phyloP scores from a whole-genome alignment of 2,113 vertebrate genomes.

The Corythaeola cristata region DNA sequence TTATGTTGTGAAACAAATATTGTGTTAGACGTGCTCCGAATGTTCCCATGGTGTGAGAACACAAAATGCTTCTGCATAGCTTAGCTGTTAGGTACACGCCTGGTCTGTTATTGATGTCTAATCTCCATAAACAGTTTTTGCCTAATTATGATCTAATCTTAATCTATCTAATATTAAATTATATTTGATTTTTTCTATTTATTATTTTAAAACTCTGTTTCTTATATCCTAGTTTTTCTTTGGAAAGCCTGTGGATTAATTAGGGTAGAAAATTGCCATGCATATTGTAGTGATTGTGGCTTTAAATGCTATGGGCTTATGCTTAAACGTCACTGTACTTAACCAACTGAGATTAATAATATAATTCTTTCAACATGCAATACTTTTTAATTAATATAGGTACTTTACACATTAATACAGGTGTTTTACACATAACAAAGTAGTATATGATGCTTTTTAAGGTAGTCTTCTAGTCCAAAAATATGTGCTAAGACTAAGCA shows the following conservation, averaged over 20 bases:
- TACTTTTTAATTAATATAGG: neutral
- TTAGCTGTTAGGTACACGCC: neutral
- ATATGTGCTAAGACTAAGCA: neutral
- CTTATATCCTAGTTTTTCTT: neutral
- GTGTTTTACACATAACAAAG: neutral
- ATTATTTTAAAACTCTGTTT: neutral
- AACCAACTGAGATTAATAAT: neutral
- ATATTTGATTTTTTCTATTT: neutral
- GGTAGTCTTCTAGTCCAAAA: neutral
- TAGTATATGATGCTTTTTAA: neutral
- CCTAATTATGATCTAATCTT: neutral
- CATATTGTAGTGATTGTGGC: neutral
- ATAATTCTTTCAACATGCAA: neutral
- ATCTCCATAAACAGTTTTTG: conserved; percentile 1
- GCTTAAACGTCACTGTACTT: neutral
- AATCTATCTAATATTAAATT: neutral
- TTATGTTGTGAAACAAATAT: conserved; percentile 40
- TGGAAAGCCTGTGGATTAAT: neutral
- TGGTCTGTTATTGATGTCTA: conserved; percentile 12
- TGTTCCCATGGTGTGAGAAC: conserved; percentile 16
- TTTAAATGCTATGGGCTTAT: neutral
- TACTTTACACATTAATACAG: neutral
- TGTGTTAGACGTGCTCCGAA: conserved; percentile 14
- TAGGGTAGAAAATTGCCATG: neutral
- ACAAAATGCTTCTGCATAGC: neutral